Percentiles rank a stretch among this genome's conserved stretches.
phyloP scores from a whole-genome alignment of 2,113 vertebrate species.

The Melierax canorus region DNA sequence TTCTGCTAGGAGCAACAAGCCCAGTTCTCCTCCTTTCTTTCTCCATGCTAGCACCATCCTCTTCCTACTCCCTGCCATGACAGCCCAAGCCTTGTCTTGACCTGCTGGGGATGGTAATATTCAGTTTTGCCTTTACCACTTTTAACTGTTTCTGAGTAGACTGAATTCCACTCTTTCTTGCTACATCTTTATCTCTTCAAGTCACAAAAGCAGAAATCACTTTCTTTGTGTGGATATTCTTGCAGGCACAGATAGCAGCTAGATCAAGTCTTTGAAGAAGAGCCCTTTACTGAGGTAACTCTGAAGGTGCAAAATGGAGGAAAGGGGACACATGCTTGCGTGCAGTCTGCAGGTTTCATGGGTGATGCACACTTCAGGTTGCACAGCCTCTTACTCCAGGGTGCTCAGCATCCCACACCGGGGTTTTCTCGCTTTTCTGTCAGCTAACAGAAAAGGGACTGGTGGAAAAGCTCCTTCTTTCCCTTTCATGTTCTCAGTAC shows the following conservation, averaged over 20 bases:
- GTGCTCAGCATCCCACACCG: background rate
- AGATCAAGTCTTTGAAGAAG: background rate
- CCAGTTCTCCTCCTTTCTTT: background rate
- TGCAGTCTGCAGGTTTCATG: background rate
- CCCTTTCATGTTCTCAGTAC: background rate
- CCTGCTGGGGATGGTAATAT: background rate
- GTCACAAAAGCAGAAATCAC: background rate
- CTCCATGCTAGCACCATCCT: background rate
- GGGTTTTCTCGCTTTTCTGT: background rate
- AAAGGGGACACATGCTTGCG: background rate
- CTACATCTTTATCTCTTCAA: background rate
- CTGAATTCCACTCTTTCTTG: background rate
- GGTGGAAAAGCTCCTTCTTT: background rate
- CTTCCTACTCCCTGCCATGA: background rate
- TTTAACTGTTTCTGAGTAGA: background rate
- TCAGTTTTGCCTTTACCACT: background rate
- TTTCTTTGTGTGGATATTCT: background rate
- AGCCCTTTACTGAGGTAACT: background rate
- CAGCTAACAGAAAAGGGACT: background rate
- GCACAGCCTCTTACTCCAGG: background rate
- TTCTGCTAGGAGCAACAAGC: background rate
- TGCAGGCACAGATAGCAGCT: background rate
- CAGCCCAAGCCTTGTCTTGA: background rate
- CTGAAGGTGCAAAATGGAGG: background rate
- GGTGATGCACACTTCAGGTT: background rate